phyloP scores from a whole-genome alignment of 2,888 invertebrate genomes.

The Ectemnius lituratus region DNA sequence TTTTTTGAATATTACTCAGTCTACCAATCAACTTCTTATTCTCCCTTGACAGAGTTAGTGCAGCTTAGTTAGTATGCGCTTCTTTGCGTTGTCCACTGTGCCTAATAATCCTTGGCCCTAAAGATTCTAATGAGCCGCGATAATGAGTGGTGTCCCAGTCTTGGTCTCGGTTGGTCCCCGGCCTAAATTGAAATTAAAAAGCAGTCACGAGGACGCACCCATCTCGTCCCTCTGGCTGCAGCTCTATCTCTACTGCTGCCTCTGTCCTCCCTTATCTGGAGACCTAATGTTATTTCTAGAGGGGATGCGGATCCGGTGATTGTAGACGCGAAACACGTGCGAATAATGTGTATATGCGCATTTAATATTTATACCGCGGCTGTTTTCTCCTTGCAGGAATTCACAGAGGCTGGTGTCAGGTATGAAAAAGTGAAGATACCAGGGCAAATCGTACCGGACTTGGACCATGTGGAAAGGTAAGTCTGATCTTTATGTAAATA shows the following conservation, averaged over 20 bases:
- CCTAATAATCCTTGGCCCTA: slow-evolving; percentile 43
- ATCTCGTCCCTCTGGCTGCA: not conserved
- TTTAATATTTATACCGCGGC: slow-evolving; percentile 8
- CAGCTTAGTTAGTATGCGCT: not conserved
- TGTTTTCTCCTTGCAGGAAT: slow-evolving; percentile 74
- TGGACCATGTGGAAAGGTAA: slow-evolving; percentile 76
- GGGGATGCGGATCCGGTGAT: too few relatives aligned
- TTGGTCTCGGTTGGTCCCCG: not conserved
- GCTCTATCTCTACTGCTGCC: not conserved
- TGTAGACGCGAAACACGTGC: too few relatives aligned
- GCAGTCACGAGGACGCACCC: slow-evolving; percentile 18
- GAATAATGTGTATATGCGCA: too few relatives aligned
- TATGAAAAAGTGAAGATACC: slow-evolving; percentile 80
- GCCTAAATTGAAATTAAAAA: slow-evolving; percentile 10
- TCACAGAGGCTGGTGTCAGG: slow-evolving; percentile 74
- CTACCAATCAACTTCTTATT: too few relatives aligned
- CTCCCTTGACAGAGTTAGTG: not conserved
- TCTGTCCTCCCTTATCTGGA: not conserved
- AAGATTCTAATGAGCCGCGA: slow-evolving; percentile 43
- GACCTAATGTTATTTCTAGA: too few relatives aligned
- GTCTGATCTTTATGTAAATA: slow-evolving; percentile 54
- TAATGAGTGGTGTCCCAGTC: slow-evolving; percentile 18
- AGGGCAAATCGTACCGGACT: slow-evolving; percentile 79
- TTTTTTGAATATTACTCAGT: too few relatives aligned
- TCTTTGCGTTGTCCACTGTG: slow-evolving; percentile 1